Percentiles rank a stretch among this genome's conserved stretches.
Evolutionary conservation across 2,797 vertebrate genomes (phyloP).

Genomic region (Xenopus petersii): DNA sequence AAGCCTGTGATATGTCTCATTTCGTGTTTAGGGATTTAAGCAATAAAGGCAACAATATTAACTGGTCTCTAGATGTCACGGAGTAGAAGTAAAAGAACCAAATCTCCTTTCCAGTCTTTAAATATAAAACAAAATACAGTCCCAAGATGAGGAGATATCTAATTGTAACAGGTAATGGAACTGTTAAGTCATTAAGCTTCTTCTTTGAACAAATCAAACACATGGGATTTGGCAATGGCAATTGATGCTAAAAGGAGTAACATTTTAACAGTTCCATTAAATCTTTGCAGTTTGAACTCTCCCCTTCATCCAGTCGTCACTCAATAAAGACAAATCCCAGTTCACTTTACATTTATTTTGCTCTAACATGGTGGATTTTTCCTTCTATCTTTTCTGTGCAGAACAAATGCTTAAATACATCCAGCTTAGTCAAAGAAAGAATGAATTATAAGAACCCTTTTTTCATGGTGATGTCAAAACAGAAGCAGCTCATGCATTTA

Average conservation of each 20-base stretch:
- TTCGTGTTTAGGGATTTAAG: background rate
- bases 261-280: conserved; percentile 13
- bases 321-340: conserved; percentile 10
- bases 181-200: conserved; percentile 4
- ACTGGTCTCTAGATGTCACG: no score
- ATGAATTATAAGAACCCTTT: background rate
- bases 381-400: conserved; percentile 1
- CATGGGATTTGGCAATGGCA: conserved; percentile 6
- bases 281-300: conserved; percentile 11
- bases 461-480: conserved; percentile 3
- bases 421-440: background rate
- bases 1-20: no score
- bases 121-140: background rate
- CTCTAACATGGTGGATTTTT: background rate
- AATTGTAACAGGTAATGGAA: conserved; percentile 10
- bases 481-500: conserved; percentile 6
- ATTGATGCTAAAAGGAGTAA: conserved; percentile 7
- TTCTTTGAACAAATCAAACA: background rate
- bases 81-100: no score
- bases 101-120: background rate
- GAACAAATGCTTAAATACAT: conserved; percentile 8
- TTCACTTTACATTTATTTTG: conserved; percentile 8
- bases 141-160: background rate
- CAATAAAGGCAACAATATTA: background rate
- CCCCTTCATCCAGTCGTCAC: conserved; percentile 10